phyloP scores from a whole-genome alignment of 2,888 invertebrate species.

The Caenorhabditis plicata region DNA sequence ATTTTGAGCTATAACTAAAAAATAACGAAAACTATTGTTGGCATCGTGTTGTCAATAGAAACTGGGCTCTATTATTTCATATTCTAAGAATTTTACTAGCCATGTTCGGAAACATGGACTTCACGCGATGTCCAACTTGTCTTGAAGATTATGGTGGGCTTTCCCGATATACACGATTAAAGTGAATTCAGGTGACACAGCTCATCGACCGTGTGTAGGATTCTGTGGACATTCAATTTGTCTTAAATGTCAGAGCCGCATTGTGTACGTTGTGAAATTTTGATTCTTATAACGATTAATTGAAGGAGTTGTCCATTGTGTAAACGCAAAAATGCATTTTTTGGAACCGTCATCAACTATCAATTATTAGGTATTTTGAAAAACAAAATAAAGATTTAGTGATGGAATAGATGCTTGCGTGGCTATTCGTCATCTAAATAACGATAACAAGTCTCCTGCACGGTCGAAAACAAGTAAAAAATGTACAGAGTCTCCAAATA shows the following conservation, averaged over 20 bases:
- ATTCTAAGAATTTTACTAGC: too few relatives aligned
- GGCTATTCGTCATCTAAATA: slow-evolving; percentile 16
- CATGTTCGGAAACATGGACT: slow-evolving; percentile 25
- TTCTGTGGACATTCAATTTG: slow-evolving; percentile 35
- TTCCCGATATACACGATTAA: neutral
- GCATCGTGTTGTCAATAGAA: too few relatives aligned
- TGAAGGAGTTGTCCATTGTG: slow-evolving; percentile 28
- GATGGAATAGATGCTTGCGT: slow-evolving; percentile 30
- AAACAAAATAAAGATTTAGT: too few relatives aligned
- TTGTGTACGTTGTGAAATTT: slow-evolving; percentile 14
- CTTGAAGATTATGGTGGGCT: slow-evolving; percentile 31
- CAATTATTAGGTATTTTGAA: slow-evolving; percentile 25
- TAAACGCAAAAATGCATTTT: slow-evolving; percentile 33
- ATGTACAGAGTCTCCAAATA: slow-evolving; percentile 20
- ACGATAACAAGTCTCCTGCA: slow-evolving; percentile 16
- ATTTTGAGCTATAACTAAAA: too few relatives aligned
- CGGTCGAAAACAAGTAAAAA: slow-evolving; percentile 10
- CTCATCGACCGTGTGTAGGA: slow-evolving; percentile 33
- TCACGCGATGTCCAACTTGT: slow-evolving; percentile 30
- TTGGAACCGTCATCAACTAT: slow-evolving; percentile 34
- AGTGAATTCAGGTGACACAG: slow-evolving; percentile 18
- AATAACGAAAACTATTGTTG: too few relatives aligned
- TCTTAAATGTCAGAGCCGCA: slow-evolving; percentile 24
- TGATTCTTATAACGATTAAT: neutral
- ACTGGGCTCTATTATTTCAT: too few relatives aligned